Conservation (phyloP, 2,797 vertebrate genomes). For the Aeoliscus strigatus region DNA sequence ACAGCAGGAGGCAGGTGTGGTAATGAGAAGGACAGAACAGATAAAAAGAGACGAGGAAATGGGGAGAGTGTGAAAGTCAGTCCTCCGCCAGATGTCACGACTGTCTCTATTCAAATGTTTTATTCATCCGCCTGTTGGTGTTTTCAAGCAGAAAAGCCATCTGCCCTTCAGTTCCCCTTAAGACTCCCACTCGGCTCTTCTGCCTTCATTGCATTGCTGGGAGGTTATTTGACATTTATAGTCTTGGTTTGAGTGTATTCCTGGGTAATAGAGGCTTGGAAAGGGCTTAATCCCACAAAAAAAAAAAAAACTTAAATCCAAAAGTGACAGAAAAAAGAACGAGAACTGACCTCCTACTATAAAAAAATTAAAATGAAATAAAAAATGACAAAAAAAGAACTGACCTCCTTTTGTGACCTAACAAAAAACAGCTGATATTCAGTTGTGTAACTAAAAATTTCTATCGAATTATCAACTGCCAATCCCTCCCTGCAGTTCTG, state of each 20-base stretch:
- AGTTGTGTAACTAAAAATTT: constrained; percentile 28
- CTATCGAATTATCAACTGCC: constrained; percentile 14
- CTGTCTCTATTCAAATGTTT: constrained; percentile 57
- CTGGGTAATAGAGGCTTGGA: constrained; percentile 9
- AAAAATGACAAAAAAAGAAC: constrained; percentile 1
- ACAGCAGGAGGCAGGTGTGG: constrained; percentile 1
- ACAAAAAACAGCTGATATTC: constrained; percentile 34
- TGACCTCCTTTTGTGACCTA: constrained; percentile 23
- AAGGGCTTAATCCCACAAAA: constrained; percentile 30
- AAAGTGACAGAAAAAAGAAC: constrained; percentile 13
- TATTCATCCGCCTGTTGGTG: constrained; percentile 58
- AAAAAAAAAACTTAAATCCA: constrained; percentile 31
- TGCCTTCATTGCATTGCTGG: constrained; percentile 5
- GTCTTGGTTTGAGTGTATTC: constrained; percentile 20
- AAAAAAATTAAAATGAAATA: constrained; percentile 32
- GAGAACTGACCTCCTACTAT: not conserved
- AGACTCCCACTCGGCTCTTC: constrained; percentile 5
- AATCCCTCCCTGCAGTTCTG: constrained; percentile 5
- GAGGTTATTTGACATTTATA: constrained; percentile 9
- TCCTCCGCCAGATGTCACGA: constrained; percentile 50
- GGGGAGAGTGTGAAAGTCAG: constrained; percentile 25
- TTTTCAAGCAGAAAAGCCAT: constrained; percentile 38
- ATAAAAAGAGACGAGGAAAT: constrained; percentile 7
- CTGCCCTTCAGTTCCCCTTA: constrained; percentile 29
- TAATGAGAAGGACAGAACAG: constrained; percentile 16